Conservation (phyloP, 2,888 invertebrate genomes). For the Chelonus formosanus region DNA sequence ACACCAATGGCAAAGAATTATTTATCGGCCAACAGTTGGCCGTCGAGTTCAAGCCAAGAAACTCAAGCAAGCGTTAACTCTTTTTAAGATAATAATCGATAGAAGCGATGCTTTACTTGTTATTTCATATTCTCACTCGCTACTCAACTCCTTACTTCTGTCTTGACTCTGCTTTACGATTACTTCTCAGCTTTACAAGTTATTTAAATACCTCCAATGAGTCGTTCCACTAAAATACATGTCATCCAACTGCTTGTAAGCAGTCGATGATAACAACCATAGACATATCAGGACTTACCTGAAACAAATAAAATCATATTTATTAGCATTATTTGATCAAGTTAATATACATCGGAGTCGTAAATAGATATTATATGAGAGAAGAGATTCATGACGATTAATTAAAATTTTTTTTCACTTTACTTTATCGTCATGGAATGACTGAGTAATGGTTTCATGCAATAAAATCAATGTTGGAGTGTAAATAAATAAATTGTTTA, state of each 20-base stretch:
- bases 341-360: too few relatives aligned
- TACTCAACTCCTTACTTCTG: background rate
- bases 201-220: conserved; percentile 7
- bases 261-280: background rate
- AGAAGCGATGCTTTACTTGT: conserved; percentile 40
- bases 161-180: too few relatives aligned
- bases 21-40: conserved; percentile 41
- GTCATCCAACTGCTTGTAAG: background rate
- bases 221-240: conserved; percentile 9
- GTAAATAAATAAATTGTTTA: too few relatives aligned
- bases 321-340: background rate
- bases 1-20: conserved; percentile 36
- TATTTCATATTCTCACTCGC: conserved; percentile 23
- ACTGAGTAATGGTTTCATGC: too few relatives aligned
- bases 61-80: conserved; percentile 37
- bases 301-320: conserved; percentile 36
- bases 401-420: too few relatives aligned
- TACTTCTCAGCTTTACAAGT: conserved; percentile 1
- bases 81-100: conserved; percentile 31
- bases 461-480: too few relatives aligned
- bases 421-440: too few relatives aligned
- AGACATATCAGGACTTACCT: conserved; percentile 37
- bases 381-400: too few relatives aligned
- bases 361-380: too few relatives aligned
- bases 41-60: conserved; percentile 26